A percentile compares a stretch with the other conserved stretches of the same genome.
Conservation (phyloP, 53 echinoderm and acorn worm species). For the Antedon mediterranea region DNA sequence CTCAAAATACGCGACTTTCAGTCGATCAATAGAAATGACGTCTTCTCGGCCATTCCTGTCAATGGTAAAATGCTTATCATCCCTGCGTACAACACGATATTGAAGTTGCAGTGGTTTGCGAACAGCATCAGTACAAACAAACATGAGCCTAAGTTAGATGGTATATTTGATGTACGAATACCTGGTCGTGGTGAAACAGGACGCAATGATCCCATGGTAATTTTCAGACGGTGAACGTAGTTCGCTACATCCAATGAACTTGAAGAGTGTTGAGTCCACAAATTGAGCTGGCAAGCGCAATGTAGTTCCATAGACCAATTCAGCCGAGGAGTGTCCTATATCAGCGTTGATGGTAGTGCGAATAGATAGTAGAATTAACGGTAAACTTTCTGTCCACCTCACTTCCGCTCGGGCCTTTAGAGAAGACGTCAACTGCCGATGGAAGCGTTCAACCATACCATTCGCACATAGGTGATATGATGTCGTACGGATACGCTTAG, state of each 20-base stretch:
- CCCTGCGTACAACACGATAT: constrained; percentile 11
- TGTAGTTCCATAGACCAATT: constrained; percentile 3
- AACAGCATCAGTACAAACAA: constrained; percentile 4
- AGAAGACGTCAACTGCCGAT: no score
- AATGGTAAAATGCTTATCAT: constrained; percentile 12
- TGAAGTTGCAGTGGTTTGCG: constrained; percentile 18
- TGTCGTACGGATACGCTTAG: no score
- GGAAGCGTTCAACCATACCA: no score
- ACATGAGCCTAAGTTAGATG: constrained; percentile 19
- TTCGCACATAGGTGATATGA: no score
- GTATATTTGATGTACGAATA: not conserved
- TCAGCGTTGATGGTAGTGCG: constrained; percentile 7
- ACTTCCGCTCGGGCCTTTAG: constrained; percentile 4
- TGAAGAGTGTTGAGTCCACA: not conserved
- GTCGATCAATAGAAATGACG: constrained; percentile 19
- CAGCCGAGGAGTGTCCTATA: not conserved
- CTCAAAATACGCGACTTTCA: constrained; percentile 25
- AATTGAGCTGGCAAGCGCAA: not conserved
- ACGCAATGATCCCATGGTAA: constrained; percentile 10
- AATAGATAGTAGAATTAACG: constrained; percentile 13
- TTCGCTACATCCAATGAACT: not conserved
- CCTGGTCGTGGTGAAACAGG: not conserved
- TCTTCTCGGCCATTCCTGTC: constrained; percentile 3
- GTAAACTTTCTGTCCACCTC: constrained; percentile 11
- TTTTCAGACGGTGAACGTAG: constrained; percentile 18